Conservation (phyloP, 2,888 invertebrate species). For the Calameuta idolon region DNA sequence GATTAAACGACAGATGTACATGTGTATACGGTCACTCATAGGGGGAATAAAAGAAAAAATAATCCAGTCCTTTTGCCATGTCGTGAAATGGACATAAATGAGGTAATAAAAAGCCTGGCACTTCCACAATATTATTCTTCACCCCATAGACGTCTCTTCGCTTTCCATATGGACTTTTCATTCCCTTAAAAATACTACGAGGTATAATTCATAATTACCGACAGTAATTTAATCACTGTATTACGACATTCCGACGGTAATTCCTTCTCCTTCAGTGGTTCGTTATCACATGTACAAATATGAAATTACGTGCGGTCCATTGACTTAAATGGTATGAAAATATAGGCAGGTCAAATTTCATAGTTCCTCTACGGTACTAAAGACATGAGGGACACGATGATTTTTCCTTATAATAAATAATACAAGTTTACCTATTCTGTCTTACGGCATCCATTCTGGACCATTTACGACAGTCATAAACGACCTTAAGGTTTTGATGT, state of each 20-base stretch:
- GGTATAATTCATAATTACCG: constrained; percentile 32
- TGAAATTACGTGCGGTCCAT: neutral
- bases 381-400: neutral
- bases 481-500: constrained; percentile 44
- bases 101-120: constrained; percentile 14
- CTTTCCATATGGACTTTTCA: neutral
- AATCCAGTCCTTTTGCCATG: neutral
- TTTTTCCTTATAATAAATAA: neutral
- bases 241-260: constrained; percentile 23
- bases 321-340: neutral
- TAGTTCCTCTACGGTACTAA: neutral
- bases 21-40: neutral
- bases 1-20: neutral
- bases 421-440: neutral
- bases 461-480: constrained; percentile 39
- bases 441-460: neutral
- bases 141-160: neutral
- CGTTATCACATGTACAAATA: constrained; percentile 26
- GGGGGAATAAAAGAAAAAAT: neutral
- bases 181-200: neutral
- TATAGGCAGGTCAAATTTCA: neutral
- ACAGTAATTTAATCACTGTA: constrained; percentile 33
- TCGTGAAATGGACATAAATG: neutral
- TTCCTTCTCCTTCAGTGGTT: constrained; percentile 21
- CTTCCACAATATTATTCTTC: constrained; percentile 9